phyloP scores from a whole-genome alignment of 2,113 vertebrate genomes.

The Cathartes aura region DNA sequence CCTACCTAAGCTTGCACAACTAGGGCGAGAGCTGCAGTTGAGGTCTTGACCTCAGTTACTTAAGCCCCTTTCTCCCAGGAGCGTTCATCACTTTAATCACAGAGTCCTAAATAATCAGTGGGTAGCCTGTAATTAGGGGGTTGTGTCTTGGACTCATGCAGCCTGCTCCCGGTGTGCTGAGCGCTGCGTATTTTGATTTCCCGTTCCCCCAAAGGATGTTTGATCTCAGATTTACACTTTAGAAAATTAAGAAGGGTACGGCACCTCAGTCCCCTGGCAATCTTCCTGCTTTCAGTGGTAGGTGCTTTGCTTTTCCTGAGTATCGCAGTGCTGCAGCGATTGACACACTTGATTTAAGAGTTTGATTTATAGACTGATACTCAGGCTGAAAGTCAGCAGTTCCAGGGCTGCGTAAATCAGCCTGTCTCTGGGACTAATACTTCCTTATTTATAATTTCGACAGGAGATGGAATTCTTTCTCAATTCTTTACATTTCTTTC shows the following conservation, averaged over 20 bases:
- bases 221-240: constrained; percentile 67
- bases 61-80: constrained; percentile 69
- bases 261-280: constrained; percentile 46
- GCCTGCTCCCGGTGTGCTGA: constrained; percentile 53
- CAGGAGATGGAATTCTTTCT: constrained; percentile 72
- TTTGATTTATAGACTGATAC: constrained; percentile 73
- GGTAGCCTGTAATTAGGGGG: constrained; percentile 74
- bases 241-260: constrained; percentile 37
- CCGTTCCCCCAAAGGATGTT: constrained; percentile 33
- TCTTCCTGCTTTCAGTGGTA: constrained; percentile 52
- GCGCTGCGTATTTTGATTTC: constrained; percentile 56
- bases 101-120: constrained; percentile 70
- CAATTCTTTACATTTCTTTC: constrained; percentile 69
- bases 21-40: constrained; percentile 31
- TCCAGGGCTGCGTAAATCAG: constrained; percentile 67
- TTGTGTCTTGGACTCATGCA: constrained; percentile 65
- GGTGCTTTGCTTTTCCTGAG: constrained; percentile 23
- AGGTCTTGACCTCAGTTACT: constrained; percentile 70
- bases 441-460: constrained; percentile 69
- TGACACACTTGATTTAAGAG: constrained; percentile 66
- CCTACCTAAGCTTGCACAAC: constrained; percentile 40
- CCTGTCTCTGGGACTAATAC: constrained; percentile 66
- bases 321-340: background rate
- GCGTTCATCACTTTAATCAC: constrained; percentile 68
- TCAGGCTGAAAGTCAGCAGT: constrained; percentile 66